These are phyloP conservation scores for Calephelis perditalis DNA, from an alignment of 2,888 invertebrate species.

Conservation along the genomic window DNA sequence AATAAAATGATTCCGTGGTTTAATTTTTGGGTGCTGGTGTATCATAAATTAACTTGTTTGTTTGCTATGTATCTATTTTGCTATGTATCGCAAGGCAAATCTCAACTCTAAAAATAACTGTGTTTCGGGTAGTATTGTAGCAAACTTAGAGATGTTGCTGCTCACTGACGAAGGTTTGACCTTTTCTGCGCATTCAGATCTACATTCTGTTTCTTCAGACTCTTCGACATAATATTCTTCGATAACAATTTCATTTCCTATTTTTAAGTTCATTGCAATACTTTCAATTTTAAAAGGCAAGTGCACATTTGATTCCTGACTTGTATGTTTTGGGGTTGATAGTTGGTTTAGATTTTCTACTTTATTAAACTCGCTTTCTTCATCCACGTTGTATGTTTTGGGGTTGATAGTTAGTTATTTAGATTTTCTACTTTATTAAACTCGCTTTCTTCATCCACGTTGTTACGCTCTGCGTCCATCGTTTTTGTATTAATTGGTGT, in stretches of 20 bases:
- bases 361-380: too few species aligned
- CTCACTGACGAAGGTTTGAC: constrained; percentile 10
- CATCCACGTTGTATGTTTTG: not conserved
- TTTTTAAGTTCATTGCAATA: constrained; percentile 13
- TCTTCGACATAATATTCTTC: constrained; percentile 7
- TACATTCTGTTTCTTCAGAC: constrained; percentile 1
- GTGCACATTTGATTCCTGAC: constrained; percentile 7
- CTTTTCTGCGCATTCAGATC: constrained; percentile 8
- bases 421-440: too few species aligned
- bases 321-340: constrained; percentile 4
- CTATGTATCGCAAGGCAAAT: too few species aligned
- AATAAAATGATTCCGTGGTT: too few species aligned
- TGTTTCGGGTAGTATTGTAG: constrained; percentile 13
- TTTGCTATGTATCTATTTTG: too few species aligned
- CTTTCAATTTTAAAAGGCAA: constrained; percentile 7
- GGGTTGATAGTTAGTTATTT: constrained; percentile 3
- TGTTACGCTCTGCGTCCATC: too few species aligned
- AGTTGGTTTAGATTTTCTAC: not conserved
- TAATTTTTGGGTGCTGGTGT: too few species aligned
- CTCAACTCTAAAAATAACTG: constrained; percentile 9
- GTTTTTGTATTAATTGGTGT: too few species aligned
- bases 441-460: too few species aligned
- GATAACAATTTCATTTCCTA: constrained; percentile 11
- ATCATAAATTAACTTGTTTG: too few species aligned
- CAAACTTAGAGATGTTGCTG: constrained; percentile 4